These are phyloP conservation scores for Tiliqua scincoides DNA, from an alignment of 2,113 vertebrate species.

Conservation along the genomic window DNA sequence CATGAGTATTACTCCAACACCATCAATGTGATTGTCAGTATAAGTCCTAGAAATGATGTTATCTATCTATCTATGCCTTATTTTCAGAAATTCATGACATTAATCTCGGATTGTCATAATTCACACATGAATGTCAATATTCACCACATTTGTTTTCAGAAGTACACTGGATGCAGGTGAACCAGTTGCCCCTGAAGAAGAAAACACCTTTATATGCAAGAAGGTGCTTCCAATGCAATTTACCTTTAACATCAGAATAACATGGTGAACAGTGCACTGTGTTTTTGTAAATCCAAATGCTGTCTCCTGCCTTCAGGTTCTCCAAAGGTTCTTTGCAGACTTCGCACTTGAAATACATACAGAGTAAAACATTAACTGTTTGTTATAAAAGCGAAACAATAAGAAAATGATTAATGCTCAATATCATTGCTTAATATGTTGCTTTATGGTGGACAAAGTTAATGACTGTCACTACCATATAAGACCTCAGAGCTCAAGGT, in stretches of 20 bases:
- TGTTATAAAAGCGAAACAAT: background rate
- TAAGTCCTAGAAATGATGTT: too few relatives aligned
- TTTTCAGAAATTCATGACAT: too few relatives aligned
- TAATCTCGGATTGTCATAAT: too few relatives aligned
- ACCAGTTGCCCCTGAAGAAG: background rate
- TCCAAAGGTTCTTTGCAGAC: constrained; percentile 86
- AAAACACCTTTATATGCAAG: fast-evolving
- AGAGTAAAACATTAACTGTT: constrained; percentile 15
- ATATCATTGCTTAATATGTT: background rate
- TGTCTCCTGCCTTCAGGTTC: constrained; percentile 91
- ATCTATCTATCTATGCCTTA: too few relatives aligned
- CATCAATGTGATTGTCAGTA: too few relatives aligned
- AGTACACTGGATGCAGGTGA: background rate
- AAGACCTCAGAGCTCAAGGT: background rate
- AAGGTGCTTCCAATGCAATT: constrained; percentile 7
- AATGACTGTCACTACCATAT: background rate
- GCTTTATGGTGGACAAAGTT: background rate
- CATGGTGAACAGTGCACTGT: constrained; percentile 92
- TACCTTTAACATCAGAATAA: constrained; percentile 90
- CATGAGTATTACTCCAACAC: too few relatives aligned
- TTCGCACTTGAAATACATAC: constrained; percentile 81
- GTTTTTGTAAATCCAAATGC: constrained; percentile 91
- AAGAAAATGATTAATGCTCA: background rate
- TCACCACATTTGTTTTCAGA: background rate
- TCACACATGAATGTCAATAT: background rate